phyloP scores from a whole-genome alignment of 2,888 invertebrate genomes.

The Cyaniris semiargus region DNA sequence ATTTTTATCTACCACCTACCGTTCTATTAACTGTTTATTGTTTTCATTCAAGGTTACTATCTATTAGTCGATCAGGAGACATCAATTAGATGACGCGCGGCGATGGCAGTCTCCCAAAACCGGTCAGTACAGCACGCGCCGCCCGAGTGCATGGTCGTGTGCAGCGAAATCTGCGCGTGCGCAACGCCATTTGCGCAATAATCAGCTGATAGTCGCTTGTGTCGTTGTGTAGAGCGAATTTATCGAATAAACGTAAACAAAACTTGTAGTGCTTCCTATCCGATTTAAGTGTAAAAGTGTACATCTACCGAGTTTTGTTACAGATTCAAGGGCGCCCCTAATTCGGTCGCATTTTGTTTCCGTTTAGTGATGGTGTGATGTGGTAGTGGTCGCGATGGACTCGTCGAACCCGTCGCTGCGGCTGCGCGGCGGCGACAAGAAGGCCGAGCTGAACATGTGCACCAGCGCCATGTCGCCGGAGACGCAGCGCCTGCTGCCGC shows the following conservation, averaged over 20 bases:
- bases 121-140: conserved; percentile 44
- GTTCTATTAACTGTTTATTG: neutral
- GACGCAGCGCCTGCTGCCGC: conserved; percentile 85
- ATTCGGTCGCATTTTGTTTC: neutral
- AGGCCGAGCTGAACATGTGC: conserved; percentile 81
- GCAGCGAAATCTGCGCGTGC: conserved; percentile 1
- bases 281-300: neutral
- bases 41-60: conserved; percentile 18
- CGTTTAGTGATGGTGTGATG: conserved; percentile 58
- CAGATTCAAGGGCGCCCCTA: neutral
- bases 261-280: neutral
- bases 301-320: neutral
- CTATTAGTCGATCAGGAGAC: conserved; percentile 20
- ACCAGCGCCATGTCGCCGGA: conserved; percentile 87
- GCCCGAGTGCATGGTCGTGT: conserved; percentile 38
- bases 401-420: conserved; percentile 68
- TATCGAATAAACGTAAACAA: neutral
- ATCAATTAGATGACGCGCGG: conserved; percentile 33
- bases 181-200: neutral
- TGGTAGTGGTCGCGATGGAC: conserved; percentile 66
- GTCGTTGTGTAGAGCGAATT: conserved; percentile 10
- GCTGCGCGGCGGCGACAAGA: conserved; percentile 70
- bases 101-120: conserved; percentile 48
- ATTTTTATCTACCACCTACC: neutral
- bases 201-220: conserved; percentile 22